Base-by-base conservation (phyloP, 2,888 invertebrate species). In the Drosophila heteroneura region DNA sequence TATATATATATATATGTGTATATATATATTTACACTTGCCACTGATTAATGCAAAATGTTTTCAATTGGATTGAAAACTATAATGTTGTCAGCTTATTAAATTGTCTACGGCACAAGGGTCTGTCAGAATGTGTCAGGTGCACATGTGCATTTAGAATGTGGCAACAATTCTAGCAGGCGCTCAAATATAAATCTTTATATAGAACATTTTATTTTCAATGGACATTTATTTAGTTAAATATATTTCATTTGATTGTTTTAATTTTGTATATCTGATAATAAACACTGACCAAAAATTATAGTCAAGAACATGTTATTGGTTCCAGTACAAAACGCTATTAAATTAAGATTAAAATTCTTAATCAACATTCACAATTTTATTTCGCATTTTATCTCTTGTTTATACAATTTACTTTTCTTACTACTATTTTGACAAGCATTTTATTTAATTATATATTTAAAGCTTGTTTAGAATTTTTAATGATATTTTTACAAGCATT, bases 21-120 rank as follows among this genome's bases (percentile, higher is more conserved):
- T 16, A 28, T n/a, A 19, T 19, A 3, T 19, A n/a, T 74, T 70
- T 79, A 62, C 70, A 70, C 67, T 75, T 75, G 68, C 75, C 61
- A 54, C 65, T 73, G 79, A 64, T 84, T 70, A 72, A 53, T 65
- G 41, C 16, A 12, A n/a, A 47, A 22, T 70, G 14, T 63, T 60
- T 35, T 12, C 41, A 49, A 39, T 28, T 33, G 28, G 22, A 32
- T 22, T 58, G 39, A 19, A 35, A 49, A 61, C 35, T 51, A 60
- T 51, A 51, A 51, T 49, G 35, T 19, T 22, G 35, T 28, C 60
- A 51, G 71, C 33, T 51, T 59, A 70, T 70, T 70, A 39, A 41
- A 53, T 14, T 67, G 47, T 53, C 35, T 37, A 60, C 51, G 65
- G 62, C 65, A 51, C 6, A 28, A 12, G 39, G 9, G 12, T n/a